Percentiles rank a stretch among this genome's conserved stretches.
Evolutionary conservation across 2,888 invertebrate species (phyloP).

Genomic region (Hirtodrosophila confusa): DNA sequence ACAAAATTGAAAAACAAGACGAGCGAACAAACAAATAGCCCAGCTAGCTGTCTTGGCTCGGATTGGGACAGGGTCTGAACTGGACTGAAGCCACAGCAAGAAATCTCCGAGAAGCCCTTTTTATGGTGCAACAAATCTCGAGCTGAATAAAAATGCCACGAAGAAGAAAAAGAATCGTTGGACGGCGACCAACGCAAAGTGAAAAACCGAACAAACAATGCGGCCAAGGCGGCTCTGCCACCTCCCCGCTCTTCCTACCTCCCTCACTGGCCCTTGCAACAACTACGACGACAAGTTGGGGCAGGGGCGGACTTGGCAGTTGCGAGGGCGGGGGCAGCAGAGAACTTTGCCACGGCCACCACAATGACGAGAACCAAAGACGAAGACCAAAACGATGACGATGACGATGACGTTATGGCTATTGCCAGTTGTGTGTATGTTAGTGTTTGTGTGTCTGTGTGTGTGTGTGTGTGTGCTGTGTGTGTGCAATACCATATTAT

Average conservation of each 20-base stretch:
- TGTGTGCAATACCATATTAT: slow-evolving; percentile 72
- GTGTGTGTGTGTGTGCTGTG: slow-evolving; percentile 18
- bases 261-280: slow-evolving; percentile 1
- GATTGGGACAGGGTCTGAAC: not conserved
- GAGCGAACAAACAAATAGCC: slow-evolving; percentile 49
- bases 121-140: slow-evolving; percentile 73
- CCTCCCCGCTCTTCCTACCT: slow-evolving; percentile 9
- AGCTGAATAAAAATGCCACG: slow-evolving; percentile 50
- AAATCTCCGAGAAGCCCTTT: slow-evolving; percentile 68
- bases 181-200: slow-evolving; percentile 70
- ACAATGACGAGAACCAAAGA: slow-evolving; percentile 36
- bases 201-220: slow-evolving; percentile 73
- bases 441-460: slow-evolving; percentile 18
- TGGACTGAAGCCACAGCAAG: slow-evolving; percentile 33
- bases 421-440: slow-evolving; percentile 18
- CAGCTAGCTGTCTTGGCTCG: slow-evolving; percentile 29
- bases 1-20: slow-evolving; percentile 51
- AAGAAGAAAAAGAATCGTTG: slow-evolving; percentile 18
- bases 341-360: slow-evolving; percentile 41
- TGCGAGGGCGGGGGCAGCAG: slow-evolving; percentile 7
- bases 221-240: slow-evolving; percentile 52
- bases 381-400: slow-evolving; percentile 34
- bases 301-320: slow-evolving; percentile 5
- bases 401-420: slow-evolving; percentile 57
- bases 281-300: slow-evolving; percentile 35